A percentile compares a stretch with the other conserved stretches of the same genome.
phyloP scores from a whole-genome alignment of 2,797 vertebrate genomes.

The Chloroceryle inda region DNA sequence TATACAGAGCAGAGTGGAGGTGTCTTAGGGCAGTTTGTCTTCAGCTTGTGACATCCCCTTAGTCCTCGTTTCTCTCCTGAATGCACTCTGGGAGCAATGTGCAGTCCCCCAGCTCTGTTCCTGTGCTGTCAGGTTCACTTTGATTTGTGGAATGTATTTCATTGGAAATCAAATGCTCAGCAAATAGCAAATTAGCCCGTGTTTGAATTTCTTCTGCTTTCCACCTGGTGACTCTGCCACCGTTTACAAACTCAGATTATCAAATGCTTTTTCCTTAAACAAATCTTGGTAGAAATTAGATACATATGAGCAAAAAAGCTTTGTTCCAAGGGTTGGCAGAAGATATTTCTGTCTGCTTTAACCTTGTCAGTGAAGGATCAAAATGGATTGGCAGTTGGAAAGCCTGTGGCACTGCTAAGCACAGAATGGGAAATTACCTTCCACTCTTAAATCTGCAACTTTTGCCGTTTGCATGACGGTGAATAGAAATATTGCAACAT shows the following conservation, averaged over 20 bases:
- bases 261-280: background rate
- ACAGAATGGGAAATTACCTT: constrained; percentile 17
- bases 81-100: rapidly evolving
- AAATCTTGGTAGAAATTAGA: background rate
- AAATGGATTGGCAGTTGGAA: background rate
- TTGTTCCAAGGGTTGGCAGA: background rate
- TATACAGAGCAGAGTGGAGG: background rate
- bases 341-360: constrained; percentile 16
- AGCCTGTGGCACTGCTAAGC: background rate
- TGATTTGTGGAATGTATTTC: background rate
- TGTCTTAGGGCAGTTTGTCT: background rate
- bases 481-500: constrained; percentile 12
- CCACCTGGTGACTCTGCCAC: background rate
- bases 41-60: background rate
- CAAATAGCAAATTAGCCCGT: background rate
- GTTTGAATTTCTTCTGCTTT: background rate
- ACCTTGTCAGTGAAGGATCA: constrained; percentile 21
- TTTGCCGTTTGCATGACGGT: background rate
- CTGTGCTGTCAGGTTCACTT: background rate
- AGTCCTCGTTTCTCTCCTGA: background rate
- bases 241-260: background rate
- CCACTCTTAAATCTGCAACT: constrained; percentile 20
- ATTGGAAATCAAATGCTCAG: background rate
- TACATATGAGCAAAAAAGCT: background rate
- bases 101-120: background rate